Evolutionary conservation across 2,888 invertebrate species (phyloP).

Genomic region (Temnothorax ravouxi): DNA sequence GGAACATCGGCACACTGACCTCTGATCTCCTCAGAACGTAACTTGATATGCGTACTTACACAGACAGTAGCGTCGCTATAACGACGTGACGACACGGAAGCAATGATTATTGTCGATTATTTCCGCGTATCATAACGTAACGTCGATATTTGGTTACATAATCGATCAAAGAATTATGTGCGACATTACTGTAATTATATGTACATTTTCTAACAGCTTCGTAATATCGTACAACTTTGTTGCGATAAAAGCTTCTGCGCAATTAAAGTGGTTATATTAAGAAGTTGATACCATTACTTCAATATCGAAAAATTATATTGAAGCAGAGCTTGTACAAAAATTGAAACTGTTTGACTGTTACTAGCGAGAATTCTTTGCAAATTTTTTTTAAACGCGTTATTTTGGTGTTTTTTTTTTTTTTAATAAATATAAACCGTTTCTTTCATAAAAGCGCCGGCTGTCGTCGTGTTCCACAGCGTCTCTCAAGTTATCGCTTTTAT

Average conservation of each 20-base stretch:
- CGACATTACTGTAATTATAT: slow-evolving; percentile 1
- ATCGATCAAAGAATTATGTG: slow-evolving; percentile 7
- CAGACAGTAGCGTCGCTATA: slow-evolving; percentile 32
- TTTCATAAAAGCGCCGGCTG: slow-evolving; percentile 18
- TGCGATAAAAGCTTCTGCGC: background rate
- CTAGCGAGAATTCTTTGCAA: slow-evolving; percentile 15
- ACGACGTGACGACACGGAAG: background rate
- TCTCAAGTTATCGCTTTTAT: slow-evolving; percentile 58
- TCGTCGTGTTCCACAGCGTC: slow-evolving; percentile 6
- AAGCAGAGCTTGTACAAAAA: background rate
- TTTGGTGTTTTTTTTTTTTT: background rate
- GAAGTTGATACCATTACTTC: background rate
- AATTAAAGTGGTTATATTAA: slow-evolving; percentile 29
- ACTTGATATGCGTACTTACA: slow-evolving; percentile 15
- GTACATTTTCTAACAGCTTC: background rate
- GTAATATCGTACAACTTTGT: background rate
- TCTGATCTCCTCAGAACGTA: slow-evolving; percentile 63
- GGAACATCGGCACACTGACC: slow-evolving; percentile 69
- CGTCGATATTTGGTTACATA: background rate
- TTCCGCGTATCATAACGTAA: background rate
- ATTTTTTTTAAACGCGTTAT: background rate
- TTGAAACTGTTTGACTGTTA: slow-evolving; percentile 16
- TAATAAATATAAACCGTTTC: slow-evolving; percentile 16
- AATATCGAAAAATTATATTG: background rate
- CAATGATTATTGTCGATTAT: slow-evolving; percentile 7